Conservation (phyloP, 2,888 invertebrate species). For the Harpagoxenus sublaevis region DNA sequence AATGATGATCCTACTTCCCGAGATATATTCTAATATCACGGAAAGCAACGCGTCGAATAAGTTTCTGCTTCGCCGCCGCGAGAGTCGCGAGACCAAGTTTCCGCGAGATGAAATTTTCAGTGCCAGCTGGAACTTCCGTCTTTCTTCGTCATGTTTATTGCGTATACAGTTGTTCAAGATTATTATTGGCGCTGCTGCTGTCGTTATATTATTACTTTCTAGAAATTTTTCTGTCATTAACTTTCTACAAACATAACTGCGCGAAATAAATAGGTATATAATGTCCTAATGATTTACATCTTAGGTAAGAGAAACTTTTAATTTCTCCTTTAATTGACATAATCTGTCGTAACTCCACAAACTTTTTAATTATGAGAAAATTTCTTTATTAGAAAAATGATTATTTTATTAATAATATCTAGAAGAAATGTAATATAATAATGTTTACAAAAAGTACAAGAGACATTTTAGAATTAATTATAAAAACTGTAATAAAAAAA, state of each 20-base stretch:
- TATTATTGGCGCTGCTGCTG: conserved; percentile 38
- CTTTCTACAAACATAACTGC: background rate
- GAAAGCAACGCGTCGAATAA: conserved; percentile 48
- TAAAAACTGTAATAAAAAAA: background rate
- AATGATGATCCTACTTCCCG: conserved; percentile 61
- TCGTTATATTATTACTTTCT: conserved; percentile 23
- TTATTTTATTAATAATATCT: conserved; percentile 5
- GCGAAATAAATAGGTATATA: background rate
- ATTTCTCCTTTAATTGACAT: background rate
- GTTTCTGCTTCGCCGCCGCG: conserved; percentile 45
- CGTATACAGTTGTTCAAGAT: conserved; percentile 28
- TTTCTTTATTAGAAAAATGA: background rate
- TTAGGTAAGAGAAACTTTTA: background rate
- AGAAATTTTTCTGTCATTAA: conserved; percentile 9
- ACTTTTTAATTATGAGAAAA: background rate
- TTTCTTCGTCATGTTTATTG: conserved; percentile 39
- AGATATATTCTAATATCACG: conserved; percentile 54
- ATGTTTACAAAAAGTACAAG: background rate
- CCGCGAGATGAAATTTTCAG: conserved; percentile 60
- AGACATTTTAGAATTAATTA: background rate
- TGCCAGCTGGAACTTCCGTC: conserved; percentile 38
- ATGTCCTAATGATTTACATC: background rate
- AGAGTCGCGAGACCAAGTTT: conserved; percentile 58
- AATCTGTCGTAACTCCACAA: background rate
- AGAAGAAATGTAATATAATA: background rate